Percentiles rank a stretch among this genome's conserved stretches.
phyloP scores from a whole-genome alignment of 2,888 invertebrate genomes.

The Troglohyphantes excavatus region DNA sequence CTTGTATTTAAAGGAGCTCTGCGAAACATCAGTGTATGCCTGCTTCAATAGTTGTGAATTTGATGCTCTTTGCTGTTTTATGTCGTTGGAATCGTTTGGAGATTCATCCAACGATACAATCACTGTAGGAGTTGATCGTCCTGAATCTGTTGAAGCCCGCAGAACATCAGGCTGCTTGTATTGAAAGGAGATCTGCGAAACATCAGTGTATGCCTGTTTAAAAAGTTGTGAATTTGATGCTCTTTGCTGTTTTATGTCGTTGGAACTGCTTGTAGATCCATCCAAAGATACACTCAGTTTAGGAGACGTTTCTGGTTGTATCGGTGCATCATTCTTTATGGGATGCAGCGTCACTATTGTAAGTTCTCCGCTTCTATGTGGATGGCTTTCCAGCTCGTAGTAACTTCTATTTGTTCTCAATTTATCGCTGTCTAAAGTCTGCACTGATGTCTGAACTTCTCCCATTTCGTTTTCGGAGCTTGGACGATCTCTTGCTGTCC shows the following conservation, averaged over 20 bases:
- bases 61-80: not conserved
- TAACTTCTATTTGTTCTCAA: not conserved
- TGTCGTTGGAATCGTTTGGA: not conserved
- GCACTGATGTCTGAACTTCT: not conserved
- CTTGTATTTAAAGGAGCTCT: not conserved
- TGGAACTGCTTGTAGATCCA: not conserved
- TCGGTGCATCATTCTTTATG: no score
- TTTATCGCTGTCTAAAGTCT: not conserved
- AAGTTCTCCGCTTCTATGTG: no score
- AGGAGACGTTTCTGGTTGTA: no score
- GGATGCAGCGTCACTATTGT: no score
- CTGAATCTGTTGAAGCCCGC: no score
- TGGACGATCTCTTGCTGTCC: not conserved
- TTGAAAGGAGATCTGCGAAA: not conserved
- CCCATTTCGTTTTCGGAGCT: not conserved
- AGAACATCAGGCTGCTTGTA: no score
- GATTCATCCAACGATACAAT: not conserved
- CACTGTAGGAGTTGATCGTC: no score
- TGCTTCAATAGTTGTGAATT: not conserved
- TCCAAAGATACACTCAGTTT: not conserved
- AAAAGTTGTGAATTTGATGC: not conserved
- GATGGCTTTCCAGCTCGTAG: no score
- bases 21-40: not conserved
- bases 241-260: not conserved
- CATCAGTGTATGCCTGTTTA: not conserved